Base-by-base conservation (phyloP, 2,797 vertebrate species). In the Sebastes cheni region DNA sequence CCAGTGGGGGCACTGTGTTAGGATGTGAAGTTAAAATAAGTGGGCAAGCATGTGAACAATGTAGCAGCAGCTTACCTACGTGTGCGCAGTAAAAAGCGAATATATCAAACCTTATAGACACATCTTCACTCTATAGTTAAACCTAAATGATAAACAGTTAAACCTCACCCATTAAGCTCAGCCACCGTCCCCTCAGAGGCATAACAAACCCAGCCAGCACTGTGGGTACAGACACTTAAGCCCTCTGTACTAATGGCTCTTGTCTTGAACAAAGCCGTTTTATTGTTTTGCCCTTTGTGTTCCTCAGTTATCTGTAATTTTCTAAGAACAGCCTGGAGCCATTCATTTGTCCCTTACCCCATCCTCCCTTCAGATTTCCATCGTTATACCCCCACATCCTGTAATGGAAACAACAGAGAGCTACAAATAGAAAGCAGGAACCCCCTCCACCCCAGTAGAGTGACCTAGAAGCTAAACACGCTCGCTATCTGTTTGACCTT, bases 401-500 rank as follows among this genome's bases (percentile, higher is more conserved):
- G 29, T 3, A 20, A 62, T 29, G 69, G 69, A 69, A 76, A 77
- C 68, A 68, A 61, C 64, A 72, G 3, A 67, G 27, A 46, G 55
- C 54, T 61, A 30, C 34, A 66, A 75, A 84, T 61, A 84, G 59
- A 81, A 73, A 69, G 46, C 52, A 68, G 16, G 8, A 18, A 46
- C 22, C 30, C 1, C 8, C 36, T n/a, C 6, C 12, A 16, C 32
- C 46, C 10, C 54, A 58, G n/a, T 2, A 23, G 9, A n/a, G 3
- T 2, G 60, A 66, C 64, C 39, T 13, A 50, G 34, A 75, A 22
- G 58, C 68, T 67, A 68, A 78, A 54, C 16, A 23, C 13, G 4
- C 13, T 3, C 6, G n/a, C 67, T 75, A 74, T 81, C 79, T 16
- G 8, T 77, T 61, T 80, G 72, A 85, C 80, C 74, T 81, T 34